Evolutionary conservation across 1,140 invertebrate genomes (phyloP), one percentile per base, ranked within the genome.

Genomic region (Listronotus oregonensis): DNA sequence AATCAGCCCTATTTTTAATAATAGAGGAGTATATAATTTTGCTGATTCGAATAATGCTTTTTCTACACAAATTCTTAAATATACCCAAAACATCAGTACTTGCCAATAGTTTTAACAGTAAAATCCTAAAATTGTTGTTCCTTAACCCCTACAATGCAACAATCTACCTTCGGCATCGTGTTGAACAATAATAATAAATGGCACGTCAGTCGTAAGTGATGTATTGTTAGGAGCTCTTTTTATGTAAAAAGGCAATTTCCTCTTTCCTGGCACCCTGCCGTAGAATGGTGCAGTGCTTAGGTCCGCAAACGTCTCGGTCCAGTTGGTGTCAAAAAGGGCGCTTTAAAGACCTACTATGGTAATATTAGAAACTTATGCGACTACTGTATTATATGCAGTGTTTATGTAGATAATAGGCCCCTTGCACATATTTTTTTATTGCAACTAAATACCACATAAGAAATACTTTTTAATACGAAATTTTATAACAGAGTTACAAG

Each of bases 171-270:
- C 31, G 27, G 17, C 40, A 37, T 21, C n/a, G 12, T 17, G 44
- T 56, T 64, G 64, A 59, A 59, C 64, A 65, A 65, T 65, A 59
- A 64, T 31, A 56, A 44, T 47, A 59, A 65, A 65, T 65, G 64
- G 54, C 58, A 50, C 57, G 57, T 60, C 57, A 54, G 31, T 7
- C 56, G 21, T 66, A 66, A 66, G 64, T 66, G 64, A 66, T 60
- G 49, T 61, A 66, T 66, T 66, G 64, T 66, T 66, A 61, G 57
- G 56, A 44, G 57, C 12, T 21, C 64, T 66, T 66, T 66, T 66
- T 66, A 60, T 60, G 64, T 66, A 66, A 66, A 66, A 66, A 61
- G 57, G 64, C 64, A 66, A 66, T 66, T 66, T 66, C 64, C 64
- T 61, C 12, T 56, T 66, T 66, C 42, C 58, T 51, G 64, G 58